phyloP scores from a whole-genome alignment of 2,113 vertebrate genomes.

The Pluvianellus socialis region DNA sequence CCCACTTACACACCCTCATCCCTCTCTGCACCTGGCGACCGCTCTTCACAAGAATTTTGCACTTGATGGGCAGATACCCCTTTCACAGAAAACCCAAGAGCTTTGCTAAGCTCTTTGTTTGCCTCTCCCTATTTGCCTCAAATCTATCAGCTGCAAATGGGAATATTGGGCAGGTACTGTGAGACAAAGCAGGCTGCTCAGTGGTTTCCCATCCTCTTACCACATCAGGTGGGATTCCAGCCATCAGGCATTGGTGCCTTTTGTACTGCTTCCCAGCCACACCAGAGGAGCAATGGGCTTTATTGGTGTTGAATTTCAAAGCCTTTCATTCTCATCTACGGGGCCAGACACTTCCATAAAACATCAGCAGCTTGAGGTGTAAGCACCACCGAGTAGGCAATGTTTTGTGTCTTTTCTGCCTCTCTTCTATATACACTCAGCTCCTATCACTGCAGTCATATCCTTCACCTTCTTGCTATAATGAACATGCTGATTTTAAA shows the following conservation, averaged over 20 bases:
- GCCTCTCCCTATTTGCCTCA: background rate
- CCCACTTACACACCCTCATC: background rate
- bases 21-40: background rate
- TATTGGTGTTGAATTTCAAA: background rate
- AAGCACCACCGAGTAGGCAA: background rate
- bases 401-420: background rate
- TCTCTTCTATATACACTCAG: background rate
- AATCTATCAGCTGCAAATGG: background rate
- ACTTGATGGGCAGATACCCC: background rate
- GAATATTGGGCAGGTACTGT: background rate
- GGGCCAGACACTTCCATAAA: background rate
- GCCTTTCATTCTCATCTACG: background rate
- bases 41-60: background rate
- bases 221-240: background rate
- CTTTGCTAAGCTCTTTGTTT: background rate
- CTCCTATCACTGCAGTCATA: background rate
- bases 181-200: background rate
- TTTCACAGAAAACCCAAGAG: background rate
- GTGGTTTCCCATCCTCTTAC: background rate
- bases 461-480: background rate
- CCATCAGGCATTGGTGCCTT: background rate
- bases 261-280: background rate
- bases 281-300: background rate
- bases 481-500: background rate
- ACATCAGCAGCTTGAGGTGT: background rate